Conservation (phyloP, 92 coral and sea anemone genomes). For the Diadumene lineata region DNA sequence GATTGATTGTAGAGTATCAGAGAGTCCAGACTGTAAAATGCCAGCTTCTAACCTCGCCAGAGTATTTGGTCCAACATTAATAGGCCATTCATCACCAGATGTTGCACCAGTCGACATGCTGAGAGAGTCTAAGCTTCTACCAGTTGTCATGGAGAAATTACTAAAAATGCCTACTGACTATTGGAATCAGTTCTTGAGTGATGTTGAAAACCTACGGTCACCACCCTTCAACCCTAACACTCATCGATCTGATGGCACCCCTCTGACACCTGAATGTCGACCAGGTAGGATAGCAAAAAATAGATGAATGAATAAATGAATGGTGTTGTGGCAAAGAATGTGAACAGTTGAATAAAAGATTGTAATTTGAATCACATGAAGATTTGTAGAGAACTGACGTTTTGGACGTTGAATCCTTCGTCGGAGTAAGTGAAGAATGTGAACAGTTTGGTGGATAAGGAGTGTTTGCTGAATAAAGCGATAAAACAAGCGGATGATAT, state of each 20-base stretch:
- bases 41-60: slow-evolving; percentile 77
- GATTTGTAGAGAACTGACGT: too few species aligned
- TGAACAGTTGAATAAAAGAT: not conserved
- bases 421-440: too few species aligned
- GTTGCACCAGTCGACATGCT: slow-evolving; percentile 91
- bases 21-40: slow-evolving; percentile 92
- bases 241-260: slow-evolving; percentile 86
- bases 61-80: slow-evolving; percentile 92
- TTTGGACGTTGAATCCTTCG: too few species aligned
- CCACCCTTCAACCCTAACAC: slow-evolving; percentile 93
- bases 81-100: slow-evolving; percentile 75
- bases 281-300: too few species aligned
- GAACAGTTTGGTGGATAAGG: too few species aligned
- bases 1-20: slow-evolving; percentile 64
- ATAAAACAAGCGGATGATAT: too few species aligned
- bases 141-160: slow-evolving; percentile 47
- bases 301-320: too few species aligned
- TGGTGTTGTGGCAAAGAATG: not conserved
- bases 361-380: not conserved
- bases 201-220: slow-evolving; percentile 79
- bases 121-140: slow-evolving; percentile 78
- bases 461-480: too few species aligned
- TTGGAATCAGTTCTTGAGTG: slow-evolving; percentile 91
- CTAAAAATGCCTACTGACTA: slow-evolving; percentile 74
- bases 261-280: slow-evolving; percentile 81